Evolutionary conservation across 2,888 invertebrate genomes (phyloP).

Genomic region (Dryobotodes eremita): DNA sequence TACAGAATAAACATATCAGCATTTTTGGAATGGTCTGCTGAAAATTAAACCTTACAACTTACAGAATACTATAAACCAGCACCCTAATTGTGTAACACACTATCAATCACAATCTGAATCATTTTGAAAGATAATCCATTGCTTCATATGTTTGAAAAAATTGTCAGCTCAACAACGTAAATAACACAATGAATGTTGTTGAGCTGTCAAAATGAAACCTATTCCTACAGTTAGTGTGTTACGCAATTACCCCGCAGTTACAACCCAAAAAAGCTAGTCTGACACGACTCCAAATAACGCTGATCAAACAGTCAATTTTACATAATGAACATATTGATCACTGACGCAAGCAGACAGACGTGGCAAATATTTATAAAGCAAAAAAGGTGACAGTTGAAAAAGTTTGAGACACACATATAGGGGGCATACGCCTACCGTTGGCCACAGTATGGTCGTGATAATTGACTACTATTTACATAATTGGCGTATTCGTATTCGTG

Average conservation of each 20-base stretch:
- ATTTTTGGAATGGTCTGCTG: neutral
- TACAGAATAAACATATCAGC: too few relatives aligned
- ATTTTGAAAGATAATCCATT: too few relatives aligned
- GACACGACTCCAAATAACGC: constrained; percentile 33
- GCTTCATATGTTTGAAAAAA: too few relatives aligned
- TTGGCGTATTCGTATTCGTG: constrained; percentile 68
- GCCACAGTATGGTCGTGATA: constrained; percentile 63
- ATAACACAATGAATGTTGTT: too few relatives aligned
- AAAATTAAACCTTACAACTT: neutral
- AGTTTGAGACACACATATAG: constrained; percentile 65
- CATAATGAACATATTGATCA: constrained; percentile 55
- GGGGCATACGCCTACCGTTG: constrained; percentile 63
- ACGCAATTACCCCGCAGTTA: neutral
- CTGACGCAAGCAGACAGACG: constrained; percentile 43
- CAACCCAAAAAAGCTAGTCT: constrained; percentile 16
- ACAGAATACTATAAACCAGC: constrained; percentile 4
- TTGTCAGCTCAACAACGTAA: too few relatives aligned
- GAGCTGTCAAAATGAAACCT: too few relatives aligned
- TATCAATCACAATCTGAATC: too few relatives aligned
- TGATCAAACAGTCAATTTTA: constrained; percentile 47
- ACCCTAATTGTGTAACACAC: too few relatives aligned
- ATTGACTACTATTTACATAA: constrained; percentile 70
- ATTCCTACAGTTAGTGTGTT: too few relatives aligned
- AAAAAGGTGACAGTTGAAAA: constrained; percentile 61
- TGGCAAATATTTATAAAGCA: constrained; percentile 56